Evolutionary conservation across 2,797 vertebrate genomes (phyloP), one percentile per base, ranked within the genome.

Genomic region (Micromesistius poutassou): DNA sequence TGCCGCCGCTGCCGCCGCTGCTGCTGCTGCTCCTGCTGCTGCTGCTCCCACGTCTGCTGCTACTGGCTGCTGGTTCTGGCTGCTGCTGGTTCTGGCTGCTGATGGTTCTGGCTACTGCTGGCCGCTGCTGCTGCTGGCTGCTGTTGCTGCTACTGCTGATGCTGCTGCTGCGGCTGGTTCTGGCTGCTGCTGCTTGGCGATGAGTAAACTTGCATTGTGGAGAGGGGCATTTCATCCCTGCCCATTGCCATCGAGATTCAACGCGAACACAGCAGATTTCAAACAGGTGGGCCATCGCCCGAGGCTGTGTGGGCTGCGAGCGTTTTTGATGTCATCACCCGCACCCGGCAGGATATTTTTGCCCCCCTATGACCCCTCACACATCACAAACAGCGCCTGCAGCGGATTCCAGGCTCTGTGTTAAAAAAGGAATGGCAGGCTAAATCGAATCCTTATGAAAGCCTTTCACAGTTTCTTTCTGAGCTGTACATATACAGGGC

Each of bases 361-460:
- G 72, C 77, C 76, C 81, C 72, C 83, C 77, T 78, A 13, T 87
- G 86, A 86, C 85, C 85, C 74, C 68, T 74, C 30, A 70, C 78
- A 77, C 80, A 80, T 82, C 78, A 82, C 78, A 81, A 80, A 83
- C 46, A 80, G 77, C 72, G 66, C 50, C 78, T 68, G 74, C 74
- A 78, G 80, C 78, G 80, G 80, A 86, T 81, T 81, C 82, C 78
- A 79, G 73, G n/a, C 62, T 30, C 80, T 74, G 46, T 1, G 14
- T 71, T 30, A 0, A 14, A 71, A 71, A 75, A 38, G 14, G 83
- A 81, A 85, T 68, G 40, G 75, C 35, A 55, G 25, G 25, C 25
- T 13, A 71, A 71, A 71, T 31, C 22, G 77, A 80, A 6, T 79
- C 33, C 70, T 85, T 80, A 77, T 76, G 50, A 81, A 77, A 82